Evolutionary conservation across 2,888 invertebrate species (phyloP).

Genomic region (Leptinotarsa tumamoca): DNA sequence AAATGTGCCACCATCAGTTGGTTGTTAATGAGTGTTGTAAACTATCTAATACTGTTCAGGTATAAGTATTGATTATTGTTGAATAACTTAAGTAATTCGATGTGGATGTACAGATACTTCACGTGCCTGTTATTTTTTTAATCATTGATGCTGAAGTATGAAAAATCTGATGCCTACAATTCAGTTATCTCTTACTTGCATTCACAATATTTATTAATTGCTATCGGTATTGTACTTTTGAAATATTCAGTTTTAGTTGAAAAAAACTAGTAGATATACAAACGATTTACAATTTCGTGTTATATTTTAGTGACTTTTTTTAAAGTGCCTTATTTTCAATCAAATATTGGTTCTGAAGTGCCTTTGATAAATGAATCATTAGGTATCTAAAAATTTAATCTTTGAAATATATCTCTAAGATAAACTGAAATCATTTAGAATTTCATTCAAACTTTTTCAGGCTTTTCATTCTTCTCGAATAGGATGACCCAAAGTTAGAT

Average conservation of each 20-base stretch:
- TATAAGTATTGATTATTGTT: constrained; percentile 14
- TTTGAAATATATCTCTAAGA: not conserved
- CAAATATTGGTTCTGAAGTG: constrained; percentile 10
- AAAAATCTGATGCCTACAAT: not conserved
- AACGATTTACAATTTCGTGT: not conserved
- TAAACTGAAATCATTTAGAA: not conserved
- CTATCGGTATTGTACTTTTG: too few species aligned
- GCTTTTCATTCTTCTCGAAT: not conserved
- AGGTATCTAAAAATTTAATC: not conserved
- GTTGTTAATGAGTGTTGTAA: constrained; percentile 11
- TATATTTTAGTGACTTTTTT: not conserved
- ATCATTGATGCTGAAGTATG: not conserved
- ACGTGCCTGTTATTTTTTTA: not conserved
- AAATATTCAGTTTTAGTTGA: too few species aligned
- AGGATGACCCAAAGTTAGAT: not conserved
- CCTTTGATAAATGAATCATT: not conserved
- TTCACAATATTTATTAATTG: too few species aligned
- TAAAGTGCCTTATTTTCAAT: constrained; percentile 17
- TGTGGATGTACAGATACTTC: not conserved
- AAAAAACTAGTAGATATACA: not conserved
- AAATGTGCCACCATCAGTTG: constrained; percentile 9
- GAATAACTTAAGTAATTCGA: not conserved
- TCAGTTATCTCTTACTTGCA: too few species aligned
- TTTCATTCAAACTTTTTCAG: not conserved
- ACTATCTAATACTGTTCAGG: constrained; percentile 4